These are phyloP conservation scores for Caiman crocodilus DNA, from an alignment of 2,797 vertebrate genomes.

Conservation along the genomic window DNA sequence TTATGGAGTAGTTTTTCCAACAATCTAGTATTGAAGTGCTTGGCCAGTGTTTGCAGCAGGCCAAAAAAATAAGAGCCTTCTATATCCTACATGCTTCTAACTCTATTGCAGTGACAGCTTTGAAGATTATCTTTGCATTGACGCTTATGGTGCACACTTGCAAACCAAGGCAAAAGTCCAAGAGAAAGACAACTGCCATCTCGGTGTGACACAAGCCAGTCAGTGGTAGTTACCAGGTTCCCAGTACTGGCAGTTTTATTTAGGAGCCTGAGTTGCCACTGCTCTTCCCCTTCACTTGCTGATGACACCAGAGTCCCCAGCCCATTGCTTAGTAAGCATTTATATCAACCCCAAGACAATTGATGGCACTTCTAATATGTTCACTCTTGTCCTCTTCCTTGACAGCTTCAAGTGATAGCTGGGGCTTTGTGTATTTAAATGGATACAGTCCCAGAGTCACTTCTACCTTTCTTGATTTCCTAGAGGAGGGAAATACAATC, in stretches of 20 bases:
- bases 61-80: not conserved
- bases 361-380: not conserved
- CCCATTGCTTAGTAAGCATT: not conserved
- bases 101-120: not conserved
- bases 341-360: not conserved
- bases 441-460: too few relatives aligned
- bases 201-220: rapidly evolving
- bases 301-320: not conserved
- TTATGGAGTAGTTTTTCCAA: too few relatives aligned
- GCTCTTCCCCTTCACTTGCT: not conserved
- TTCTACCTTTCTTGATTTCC: not conserved
- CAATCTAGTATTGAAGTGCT: not conserved
- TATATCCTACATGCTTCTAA: not conserved
- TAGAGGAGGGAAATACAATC: too few relatives aligned
- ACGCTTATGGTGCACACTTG: rapidly evolving
- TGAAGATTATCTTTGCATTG: not conserved
- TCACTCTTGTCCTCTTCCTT: not conserved
- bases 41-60: not conserved
- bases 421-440: too few relatives aligned
- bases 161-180: rapidly evolving
- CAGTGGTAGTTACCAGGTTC: not conserved
- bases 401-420: not conserved
- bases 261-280: not conserved
- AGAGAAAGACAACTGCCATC: not conserved
- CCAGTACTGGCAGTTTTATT: rapidly evolving